Base-by-base conservation (phyloP, 2,888 invertebrate genomes). In the Napeogenes sylphis region DNA sequence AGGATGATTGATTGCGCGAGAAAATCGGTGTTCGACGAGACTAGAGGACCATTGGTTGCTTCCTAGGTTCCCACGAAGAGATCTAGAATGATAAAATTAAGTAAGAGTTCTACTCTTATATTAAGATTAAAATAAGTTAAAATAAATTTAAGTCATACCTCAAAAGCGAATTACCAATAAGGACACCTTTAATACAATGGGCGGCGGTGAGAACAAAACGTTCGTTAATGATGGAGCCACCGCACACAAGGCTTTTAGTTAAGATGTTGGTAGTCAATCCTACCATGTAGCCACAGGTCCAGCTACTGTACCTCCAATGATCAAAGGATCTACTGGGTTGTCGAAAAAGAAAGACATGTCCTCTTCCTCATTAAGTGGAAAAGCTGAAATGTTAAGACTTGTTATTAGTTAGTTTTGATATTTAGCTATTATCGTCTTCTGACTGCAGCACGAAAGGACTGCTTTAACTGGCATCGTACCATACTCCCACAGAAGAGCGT, bases 1-100 rank as follows among this genome's bases (percentile, higher is more conserved):
- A 2, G 74, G 73, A 70, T 89, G 87, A 35, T 79, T 83, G 10
- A 83, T 76, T 75, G 81, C 80, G 53, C 84, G 76, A 0, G 71
- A 51, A 21, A 85, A n/a, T 5, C 63, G 14, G 73, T 80, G 80
- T 5, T 64, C 33, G 4, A 64, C 62, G 0, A 87, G 89, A 2
- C 69, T 69, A 69, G 76, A 79, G 81, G 83, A 83, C 72, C 71
- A 73, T 21, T 72, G 73, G 76, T 83, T 82, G 3, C 83, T 47
- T 5, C 47, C 47, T n/a, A 47, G 2, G n/a, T 10, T 12, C 4
- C 47, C 47, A 47, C 47, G 47, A 1, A 47, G 47, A 14, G 47
- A 47, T 5, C 47, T 47, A 12, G 14, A 47, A 47, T 47, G 8
- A 14, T 21, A 14, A 14, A 47, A 14, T n/a, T 47, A 47, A 14